These are phyloP conservation scores for Sapajus apella DNA, from an alignment of 2,113 vertebrate genomes.

Conservation along the genomic window DNA sequence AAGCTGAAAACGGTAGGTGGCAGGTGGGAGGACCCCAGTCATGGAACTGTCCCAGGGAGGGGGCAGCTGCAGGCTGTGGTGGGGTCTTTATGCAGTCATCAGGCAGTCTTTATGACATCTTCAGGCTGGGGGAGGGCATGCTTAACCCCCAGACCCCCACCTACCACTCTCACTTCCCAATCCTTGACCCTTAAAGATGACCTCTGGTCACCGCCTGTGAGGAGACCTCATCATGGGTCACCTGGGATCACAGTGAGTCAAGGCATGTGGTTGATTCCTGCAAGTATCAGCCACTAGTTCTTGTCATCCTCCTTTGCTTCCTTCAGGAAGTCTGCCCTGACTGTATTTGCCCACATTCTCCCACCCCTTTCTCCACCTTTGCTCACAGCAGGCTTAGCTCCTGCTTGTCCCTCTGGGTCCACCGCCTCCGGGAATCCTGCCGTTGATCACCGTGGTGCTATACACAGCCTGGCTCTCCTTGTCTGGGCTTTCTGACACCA, in stretches of 20 bases:
- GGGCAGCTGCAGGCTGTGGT: neutral
- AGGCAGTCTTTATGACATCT: constrained; percentile 70
- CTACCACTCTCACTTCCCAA: neutral
- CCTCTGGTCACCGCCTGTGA: constrained; percentile 53
- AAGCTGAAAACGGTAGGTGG: constrained; percentile 85
- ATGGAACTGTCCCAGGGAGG: neutral
- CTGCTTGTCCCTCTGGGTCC: neutral
- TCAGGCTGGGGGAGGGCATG: neutral
- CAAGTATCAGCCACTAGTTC: constrained; percentile 29
- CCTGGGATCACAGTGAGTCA: constrained; percentile 53
- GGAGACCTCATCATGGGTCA: constrained; percentile 59
- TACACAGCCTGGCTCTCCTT: neutral
- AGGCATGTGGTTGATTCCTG: constrained; percentile 37
- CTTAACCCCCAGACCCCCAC: neutral
- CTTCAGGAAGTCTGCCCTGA: neutral
- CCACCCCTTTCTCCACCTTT: neutral
- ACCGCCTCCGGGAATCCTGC: neutral
- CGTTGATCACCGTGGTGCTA: neutral
- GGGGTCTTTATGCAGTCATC: neutral
- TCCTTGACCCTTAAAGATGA: constrained; percentile 49
- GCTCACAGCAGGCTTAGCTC: neutral
- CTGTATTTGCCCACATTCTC: neutral
- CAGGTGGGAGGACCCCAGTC: neutral
- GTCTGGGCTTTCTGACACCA: neutral
- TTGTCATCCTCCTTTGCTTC: neutral